Percentiles rank a stretch among this genome's conserved stretches.
Conservation (phyloP, 2,797 vertebrate genomes). For the Psittacula echo region DNA sequence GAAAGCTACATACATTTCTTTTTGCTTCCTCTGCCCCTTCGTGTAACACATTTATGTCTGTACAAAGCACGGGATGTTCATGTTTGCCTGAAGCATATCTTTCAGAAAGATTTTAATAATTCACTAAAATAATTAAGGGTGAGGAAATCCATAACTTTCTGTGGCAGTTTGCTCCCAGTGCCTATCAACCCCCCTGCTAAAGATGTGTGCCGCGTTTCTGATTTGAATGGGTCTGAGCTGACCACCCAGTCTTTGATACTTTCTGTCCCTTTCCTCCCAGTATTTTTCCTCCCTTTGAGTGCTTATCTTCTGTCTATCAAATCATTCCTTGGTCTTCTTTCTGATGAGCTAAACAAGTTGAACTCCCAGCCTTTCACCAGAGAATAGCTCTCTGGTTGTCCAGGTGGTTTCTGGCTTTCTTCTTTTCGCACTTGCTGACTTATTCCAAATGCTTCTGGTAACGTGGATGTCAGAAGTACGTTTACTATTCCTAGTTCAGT, state of each 20-base stretch:
- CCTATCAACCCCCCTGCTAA: not conserved
- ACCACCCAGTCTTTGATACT: not conserved
- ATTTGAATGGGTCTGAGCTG: not conserved
- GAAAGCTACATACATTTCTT: not conserved
- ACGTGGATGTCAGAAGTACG: not conserved
- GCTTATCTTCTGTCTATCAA: not conserved
- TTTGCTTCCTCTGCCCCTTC: not conserved
- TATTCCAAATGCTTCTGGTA: not conserved
- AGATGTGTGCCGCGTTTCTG: not conserved
- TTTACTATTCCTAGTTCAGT: not conserved
- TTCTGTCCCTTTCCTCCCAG: not conserved
- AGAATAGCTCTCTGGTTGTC: not conserved
- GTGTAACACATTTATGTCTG: not conserved
- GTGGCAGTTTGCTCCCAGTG: not conserved
- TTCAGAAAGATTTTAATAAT: conserved; percentile 55
- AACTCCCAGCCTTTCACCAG: not conserved
- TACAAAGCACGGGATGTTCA: not conserved
- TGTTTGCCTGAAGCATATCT: conserved; percentile 35
- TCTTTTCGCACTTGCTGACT: not conserved
- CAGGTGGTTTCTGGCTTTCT: not conserved
- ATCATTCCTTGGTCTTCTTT: not conserved
- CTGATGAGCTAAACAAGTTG: not conserved
- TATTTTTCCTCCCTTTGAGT: not conserved
- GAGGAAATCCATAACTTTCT: conserved; percentile 34
- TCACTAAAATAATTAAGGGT: conserved; percentile 40